Base-by-base conservation (phyloP, 2,113 vertebrate genomes). In the Misgurnus mizolepis region DNA sequence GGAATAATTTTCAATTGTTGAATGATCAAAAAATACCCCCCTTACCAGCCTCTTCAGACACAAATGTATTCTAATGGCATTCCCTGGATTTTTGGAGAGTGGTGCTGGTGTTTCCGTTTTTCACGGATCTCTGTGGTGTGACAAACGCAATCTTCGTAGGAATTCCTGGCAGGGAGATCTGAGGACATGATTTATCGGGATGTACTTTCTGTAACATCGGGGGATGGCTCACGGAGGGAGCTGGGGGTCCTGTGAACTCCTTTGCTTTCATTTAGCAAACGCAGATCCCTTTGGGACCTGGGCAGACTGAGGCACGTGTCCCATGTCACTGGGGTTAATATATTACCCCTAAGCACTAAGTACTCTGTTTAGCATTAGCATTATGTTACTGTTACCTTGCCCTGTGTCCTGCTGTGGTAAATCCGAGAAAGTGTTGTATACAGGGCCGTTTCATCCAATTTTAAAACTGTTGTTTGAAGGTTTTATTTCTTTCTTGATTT, bases 51-150 rank as follows among this genome's bases (percentile, higher is more conserved):
- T 79, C 4, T 84, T 61, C 60, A 69, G 88, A 89, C 86, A 85
- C 78, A 82, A 92, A 93, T 92, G 90, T 88, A 94, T 91, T 94
- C 89, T 89, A 81, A 84, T 84, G 68, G 89, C 91, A 94, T 95
- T 94, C 90, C 90, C 92, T 80, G 83, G 88, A 95, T 95, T 95
- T 93, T 93, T 94, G 88, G 90, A 89, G 89, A 88, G 85, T 61
- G 4, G 5, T 84, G 86, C 88, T 75, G 88, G 85, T 88, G 88
- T 90, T 92, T 91, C 87, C 74, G 82, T 87, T 84, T 91, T 90
- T 86, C 83, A 70, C 72, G 72, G n/a, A 3, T 86, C 87, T 89
- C 72, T 89, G 86, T 89, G 88, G 85, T 88, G 88, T 84, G 87
- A 86, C 85, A 72, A 68, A 79, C 79, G 81, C 85, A 85, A 87